A percentile compares a stretch with the other conserved stretches of the same genome.
phyloP scores from a whole-genome alignment of 2,888 invertebrate species.

The Scaptomyza parva region DNA sequence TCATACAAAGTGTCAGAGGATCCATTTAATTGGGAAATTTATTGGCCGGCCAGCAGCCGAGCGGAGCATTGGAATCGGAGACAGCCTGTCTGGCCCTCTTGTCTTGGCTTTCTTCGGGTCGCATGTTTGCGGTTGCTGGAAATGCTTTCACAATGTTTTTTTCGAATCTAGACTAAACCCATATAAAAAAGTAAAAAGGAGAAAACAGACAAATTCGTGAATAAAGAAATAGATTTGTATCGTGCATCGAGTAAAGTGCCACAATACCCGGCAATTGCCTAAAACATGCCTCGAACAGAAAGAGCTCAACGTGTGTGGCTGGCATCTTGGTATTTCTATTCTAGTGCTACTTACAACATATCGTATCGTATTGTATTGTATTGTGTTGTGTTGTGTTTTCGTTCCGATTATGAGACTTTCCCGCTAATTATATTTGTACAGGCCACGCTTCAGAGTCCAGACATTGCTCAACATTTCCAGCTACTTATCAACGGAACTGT shows the following conservation, averaged over 20 bases:
- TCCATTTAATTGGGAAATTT: constrained; percentile 83
- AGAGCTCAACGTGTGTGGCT: constrained; percentile 66
- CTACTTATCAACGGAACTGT: constrained; percentile 33
- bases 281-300: constrained; percentile 6
- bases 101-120: constrained; percentile 67
- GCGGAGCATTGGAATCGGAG: constrained; percentile 48
- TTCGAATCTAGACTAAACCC: constrained; percentile 18
- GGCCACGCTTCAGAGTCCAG: constrained; percentile 35
- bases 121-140: constrained; percentile 74
- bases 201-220: constrained; percentile 61
- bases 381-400: too few relatives aligned
- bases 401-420: constrained; percentile 62
- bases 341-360: constrained; percentile 10
- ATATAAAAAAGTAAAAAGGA: constrained; percentile 45
- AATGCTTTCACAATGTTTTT: constrained; percentile 61
- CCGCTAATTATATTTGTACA: constrained; percentile 68
- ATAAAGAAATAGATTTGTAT: constrained; percentile 56
- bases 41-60: constrained; percentile 74
- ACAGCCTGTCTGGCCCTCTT: constrained; percentile 73
- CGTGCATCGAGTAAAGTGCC: constrained; percentile 50
- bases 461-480: constrained; percentile 61
- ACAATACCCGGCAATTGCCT: constrained; percentile 43
- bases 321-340: constrained; percentile 56
- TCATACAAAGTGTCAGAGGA: constrained; percentile 80
- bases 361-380: constrained; percentile 1